Evolutionary conservation across 2,113 vertebrate genomes (phyloP), one percentile per base, ranked within the genome.

Genomic region (Malurus alboscapulatus): DNA sequence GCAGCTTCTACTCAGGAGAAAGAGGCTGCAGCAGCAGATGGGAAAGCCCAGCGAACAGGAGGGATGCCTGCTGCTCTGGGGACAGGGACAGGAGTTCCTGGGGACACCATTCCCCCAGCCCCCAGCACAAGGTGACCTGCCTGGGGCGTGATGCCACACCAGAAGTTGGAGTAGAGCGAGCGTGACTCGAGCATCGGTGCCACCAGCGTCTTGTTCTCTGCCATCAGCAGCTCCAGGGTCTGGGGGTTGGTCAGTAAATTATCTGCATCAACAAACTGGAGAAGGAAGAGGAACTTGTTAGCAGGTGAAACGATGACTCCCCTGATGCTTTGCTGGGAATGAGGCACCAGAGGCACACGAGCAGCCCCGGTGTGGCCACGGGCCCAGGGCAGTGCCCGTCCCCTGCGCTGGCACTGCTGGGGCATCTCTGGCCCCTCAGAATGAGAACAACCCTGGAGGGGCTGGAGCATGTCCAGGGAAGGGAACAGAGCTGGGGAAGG

Each of bases 111-210:
- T 57, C 30, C 40, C 51, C 21, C 12, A 25, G 62, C 48, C 25
- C n/a, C 2, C 0, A 10, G 45, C 45, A 10, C 0, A 1, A 3
- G 3, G 24, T 66, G 51, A 97, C 98, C 97, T 97, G 98, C 99
- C 99, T 99, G 99, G 22, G 99, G 98, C 14, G 99, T 99, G 95
- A 99, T 99, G 94, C 99, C 99, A 62, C 99, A 99, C 99, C 99
- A 99, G 98, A 98, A 99, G 97, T 99, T 99, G 48, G 99, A 99
- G 96, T 99, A 99, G 29, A 99, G 98, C 3, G 98, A 98, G 45
- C 98, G 98, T 48, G 99, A 99, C 95, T 99, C 99, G 4, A 99
- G 95, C 99, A 99, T 99, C 3, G 99, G 99, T 5, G 99, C 98
- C 94, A 98, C 98, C 82, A 99, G 58, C 0, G 99, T 99, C 91